Evolutionary conservation across 1,140 invertebrate species (phyloP).

Genomic region (Glomeris maerens): DNA sequence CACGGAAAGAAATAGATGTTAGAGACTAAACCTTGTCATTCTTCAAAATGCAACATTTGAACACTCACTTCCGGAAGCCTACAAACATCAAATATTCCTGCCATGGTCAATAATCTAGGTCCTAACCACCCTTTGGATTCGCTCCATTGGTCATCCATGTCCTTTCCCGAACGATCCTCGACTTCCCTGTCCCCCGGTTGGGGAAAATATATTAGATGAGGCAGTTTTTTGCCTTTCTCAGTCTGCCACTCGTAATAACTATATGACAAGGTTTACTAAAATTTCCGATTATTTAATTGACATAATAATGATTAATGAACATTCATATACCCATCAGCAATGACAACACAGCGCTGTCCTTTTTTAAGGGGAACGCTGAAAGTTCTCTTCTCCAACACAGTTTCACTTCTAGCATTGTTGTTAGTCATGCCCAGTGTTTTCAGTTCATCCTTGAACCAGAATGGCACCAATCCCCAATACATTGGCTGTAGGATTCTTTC

Average conservation of each 20-base stretch:
- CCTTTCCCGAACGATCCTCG: conserved; percentile 10
- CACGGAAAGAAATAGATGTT: not conserved
- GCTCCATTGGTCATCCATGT: conserved; percentile 5
- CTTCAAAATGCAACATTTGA: not conserved
- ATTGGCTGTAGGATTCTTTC: conserved; percentile 14
- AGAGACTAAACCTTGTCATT: not conserved
- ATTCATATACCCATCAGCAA: conserved; percentile 28
- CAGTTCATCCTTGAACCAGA: conserved; percentile 30
- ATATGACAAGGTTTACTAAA: conserved; percentile 32
- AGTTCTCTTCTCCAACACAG: conserved; percentile 29
- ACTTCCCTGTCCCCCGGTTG: conserved; percentile 13
- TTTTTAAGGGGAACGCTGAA: conserved; percentile 29
- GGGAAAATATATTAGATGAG: conserved; percentile 33
- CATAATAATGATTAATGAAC: not conserved
- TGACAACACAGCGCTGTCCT: conserved; percentile 30
- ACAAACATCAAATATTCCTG: conserved; percentile 26
- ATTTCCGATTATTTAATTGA: conserved; percentile 18
- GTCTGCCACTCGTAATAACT: conserved; percentile 20
- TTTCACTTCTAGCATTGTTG: conserved; percentile 31
- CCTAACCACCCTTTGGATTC: conserved; percentile 7
- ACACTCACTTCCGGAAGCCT: not conserved
- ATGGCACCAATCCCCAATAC: conserved; percentile 31
- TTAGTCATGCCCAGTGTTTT: conserved; percentile 26
- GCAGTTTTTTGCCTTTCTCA: conserved; percentile 25
- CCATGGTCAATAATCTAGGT: conserved; percentile 26